phyloP scores from a whole-genome alignment of 1,140 invertebrate genomes.

The Pseudomyrmex gracilis region DNA sequence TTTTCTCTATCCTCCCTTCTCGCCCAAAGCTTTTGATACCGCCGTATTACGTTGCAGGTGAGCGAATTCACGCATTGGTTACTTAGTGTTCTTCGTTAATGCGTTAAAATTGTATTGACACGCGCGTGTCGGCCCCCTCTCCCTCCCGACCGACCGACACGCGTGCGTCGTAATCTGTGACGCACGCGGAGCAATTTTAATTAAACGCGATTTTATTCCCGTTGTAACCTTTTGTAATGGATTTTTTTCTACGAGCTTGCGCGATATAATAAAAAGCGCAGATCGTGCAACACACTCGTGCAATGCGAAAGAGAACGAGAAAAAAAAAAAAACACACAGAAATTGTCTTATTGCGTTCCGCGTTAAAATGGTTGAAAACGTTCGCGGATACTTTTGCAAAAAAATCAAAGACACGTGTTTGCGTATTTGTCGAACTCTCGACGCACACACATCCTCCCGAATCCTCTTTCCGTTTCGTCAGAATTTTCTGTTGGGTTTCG shows the following conservation, averaged over 20 bases:
- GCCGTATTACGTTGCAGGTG: constrained; percentile 37
- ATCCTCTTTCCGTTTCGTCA: no score
- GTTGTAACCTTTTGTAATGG: background rate
- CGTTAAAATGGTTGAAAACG: no score
- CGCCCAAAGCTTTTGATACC: constrained; percentile 41
- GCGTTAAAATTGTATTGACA: constrained; percentile 16
- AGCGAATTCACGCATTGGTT: constrained; percentile 26
- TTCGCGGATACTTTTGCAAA: no score
- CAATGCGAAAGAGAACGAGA: background rate
- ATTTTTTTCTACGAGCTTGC: background rate
- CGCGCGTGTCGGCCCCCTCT: background rate
- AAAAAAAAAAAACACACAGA: no score
- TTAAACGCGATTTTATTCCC: constrained; percentile 26
- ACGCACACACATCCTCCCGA: no score
- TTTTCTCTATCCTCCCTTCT: no score
- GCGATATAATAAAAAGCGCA: background rate
- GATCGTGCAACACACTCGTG: background rate
- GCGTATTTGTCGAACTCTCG: no score
- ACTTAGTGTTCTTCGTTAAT: constrained; percentile 1
- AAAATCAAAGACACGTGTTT: no score
- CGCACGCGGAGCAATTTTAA: background rate
- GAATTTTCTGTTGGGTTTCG: no score
- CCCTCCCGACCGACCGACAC: no score
- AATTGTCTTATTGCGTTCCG: no score
- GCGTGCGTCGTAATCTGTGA: constrained; percentile 9